These are phyloP conservation scores for Eubasilissa splendida DNA, from an alignment of 2,888 invertebrate species.

Conservation along the genomic window DNA sequence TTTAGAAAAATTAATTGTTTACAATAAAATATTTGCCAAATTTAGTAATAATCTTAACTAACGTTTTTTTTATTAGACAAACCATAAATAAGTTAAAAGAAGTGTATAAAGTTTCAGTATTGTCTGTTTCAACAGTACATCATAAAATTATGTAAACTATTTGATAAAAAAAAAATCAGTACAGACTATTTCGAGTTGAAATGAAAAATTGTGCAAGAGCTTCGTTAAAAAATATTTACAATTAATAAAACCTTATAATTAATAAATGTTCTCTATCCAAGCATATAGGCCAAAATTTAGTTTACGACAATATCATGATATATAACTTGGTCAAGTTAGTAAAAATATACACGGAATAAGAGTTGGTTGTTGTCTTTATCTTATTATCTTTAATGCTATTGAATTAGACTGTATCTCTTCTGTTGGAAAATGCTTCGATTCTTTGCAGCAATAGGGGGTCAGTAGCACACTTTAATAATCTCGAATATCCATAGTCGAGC, in stretches of 20 bases:
- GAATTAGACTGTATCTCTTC: constrained; percentile 66
- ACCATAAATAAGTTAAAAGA: too few species aligned
- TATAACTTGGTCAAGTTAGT: constrained; percentile 16
- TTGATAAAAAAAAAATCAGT: background rate
- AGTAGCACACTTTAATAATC: constrained; percentile 69
- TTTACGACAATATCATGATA: background rate
- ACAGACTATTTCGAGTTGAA: constrained; percentile 3
- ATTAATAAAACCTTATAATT: constrained; percentile 2
- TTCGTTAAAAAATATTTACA: constrained; percentile 3
- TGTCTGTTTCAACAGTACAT: too few species aligned
- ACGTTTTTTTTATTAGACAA: too few species aligned
- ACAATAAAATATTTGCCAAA: too few species aligned
- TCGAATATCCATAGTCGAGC: constrained; percentile 67
- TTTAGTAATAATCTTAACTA: too few species aligned
- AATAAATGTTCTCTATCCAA: constrained; percentile 19
- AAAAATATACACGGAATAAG: constrained; percentile 3
- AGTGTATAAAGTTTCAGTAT: too few species aligned
- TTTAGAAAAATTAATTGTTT: too few species aligned
- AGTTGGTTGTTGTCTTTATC: background rate
- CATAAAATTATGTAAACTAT: too few species aligned
- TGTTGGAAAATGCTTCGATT: constrained; percentile 72
- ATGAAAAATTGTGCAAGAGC: constrained; percentile 18
- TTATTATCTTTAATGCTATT: background rate
- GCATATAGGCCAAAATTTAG: constrained; percentile 14
- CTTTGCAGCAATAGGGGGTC: constrained; percentile 70